A percentile compares a stretch with the other conserved stretches of the same genome.
phyloP scores from a whole-genome alignment of 2,113 vertebrate genomes.

The Hassar affinis region DNA sequence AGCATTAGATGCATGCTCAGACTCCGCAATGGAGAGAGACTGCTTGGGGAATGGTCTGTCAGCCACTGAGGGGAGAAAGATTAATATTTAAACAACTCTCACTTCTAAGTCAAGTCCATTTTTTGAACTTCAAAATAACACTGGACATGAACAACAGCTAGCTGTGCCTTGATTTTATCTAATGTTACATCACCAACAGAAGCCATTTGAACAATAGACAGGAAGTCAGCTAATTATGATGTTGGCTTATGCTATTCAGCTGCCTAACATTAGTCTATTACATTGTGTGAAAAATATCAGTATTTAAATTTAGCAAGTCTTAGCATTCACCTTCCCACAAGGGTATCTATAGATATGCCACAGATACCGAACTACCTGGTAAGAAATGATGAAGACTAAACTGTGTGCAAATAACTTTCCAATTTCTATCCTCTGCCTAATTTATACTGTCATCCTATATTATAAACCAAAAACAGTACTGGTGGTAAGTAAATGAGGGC shows the following conservation, averaged over 20 bases:
- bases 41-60: conserved; percentile 76
- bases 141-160: neutral
- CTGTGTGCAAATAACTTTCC: neutral
- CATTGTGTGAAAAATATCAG: neutral
- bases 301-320: neutral
- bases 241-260: neutral
- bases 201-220: neutral
- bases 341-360: neutral
- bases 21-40: conserved; percentile 76
- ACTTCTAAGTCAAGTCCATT: neutral
- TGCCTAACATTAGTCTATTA: neutral
- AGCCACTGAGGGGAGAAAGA: conserved; percentile 68
- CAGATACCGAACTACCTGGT: neutral
- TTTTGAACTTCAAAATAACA: neutral
- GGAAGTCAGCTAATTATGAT: neutral
- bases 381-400: neutral
- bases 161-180: neutral
- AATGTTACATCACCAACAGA: neutral
- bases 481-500: neutral
- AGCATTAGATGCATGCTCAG: conserved; percentile 65
- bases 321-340: neutral
- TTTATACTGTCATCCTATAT: neutral
- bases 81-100: neutral
- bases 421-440: neutral
- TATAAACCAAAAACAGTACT: neutral